phyloP scores from a whole-genome alignment of 2,113 vertebrate genomes.

The Prietella phreatophila region DNA sequence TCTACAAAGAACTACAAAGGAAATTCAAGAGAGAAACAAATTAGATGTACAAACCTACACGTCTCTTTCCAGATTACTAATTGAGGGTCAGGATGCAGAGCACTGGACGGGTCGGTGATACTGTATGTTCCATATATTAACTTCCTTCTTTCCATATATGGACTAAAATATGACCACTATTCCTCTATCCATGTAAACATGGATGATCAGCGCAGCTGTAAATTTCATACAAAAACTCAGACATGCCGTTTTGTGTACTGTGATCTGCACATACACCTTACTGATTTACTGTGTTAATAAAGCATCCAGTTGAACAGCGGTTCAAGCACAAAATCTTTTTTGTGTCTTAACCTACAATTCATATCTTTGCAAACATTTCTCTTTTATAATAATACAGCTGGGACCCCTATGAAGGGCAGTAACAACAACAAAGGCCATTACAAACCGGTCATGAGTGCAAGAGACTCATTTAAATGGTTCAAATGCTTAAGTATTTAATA shows the following conservation, averaged over 20 bases:
- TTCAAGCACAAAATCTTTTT: too few relatives aligned
- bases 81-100: background rate
- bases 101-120: background rate
- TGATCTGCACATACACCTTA: background rate
- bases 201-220: background rate
- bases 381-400: background rate
- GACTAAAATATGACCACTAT: background rate
- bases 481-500: background rate
- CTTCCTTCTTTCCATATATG: background rate
- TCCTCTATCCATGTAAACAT: background rate
- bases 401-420: background rate
- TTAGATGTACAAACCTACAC: background rate
- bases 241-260: background rate
- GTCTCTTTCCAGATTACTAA: background rate
- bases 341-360: background rate
- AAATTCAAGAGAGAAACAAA: conserved; percentile 31
- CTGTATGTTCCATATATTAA: background rate
- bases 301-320: background rate
- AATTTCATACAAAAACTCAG: background rate
- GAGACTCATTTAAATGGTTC: background rate
- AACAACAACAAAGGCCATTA: background rate
- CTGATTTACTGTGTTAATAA: background rate
- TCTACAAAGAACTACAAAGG: conserved; percentile 83
- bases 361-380: background rate
- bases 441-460: background rate